phyloP scores from a whole-genome alignment of 2,797 vertebrate species.

The Melopsittacus undulatus region DNA sequence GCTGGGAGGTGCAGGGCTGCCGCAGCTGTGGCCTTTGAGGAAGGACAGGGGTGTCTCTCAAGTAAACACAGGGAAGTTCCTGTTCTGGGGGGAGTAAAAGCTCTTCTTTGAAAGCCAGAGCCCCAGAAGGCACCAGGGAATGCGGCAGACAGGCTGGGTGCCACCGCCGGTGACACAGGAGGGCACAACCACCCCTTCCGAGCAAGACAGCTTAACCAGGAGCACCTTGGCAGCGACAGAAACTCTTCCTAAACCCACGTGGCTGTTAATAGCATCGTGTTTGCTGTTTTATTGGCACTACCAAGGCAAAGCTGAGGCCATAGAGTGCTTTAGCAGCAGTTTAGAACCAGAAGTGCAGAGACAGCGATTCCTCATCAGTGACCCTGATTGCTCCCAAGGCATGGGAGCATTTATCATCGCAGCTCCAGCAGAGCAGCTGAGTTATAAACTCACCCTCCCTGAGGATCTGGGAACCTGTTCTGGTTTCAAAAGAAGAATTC shows the following conservation, averaged over 20 bases:
- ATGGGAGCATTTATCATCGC: background rate
- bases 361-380: background rate
- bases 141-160: background rate
- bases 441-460: accelerated
- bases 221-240: background rate
- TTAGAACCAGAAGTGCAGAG: background rate
- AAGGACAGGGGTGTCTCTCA: background rate
- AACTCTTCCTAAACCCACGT: background rate
- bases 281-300: background rate
- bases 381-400: background rate
- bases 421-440: background rate
- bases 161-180: background rate
- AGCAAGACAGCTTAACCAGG: background rate
- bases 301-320: background rate
- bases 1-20: background rate
- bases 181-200: background rate
- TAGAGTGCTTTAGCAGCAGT: background rate
- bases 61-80: background rate
- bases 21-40: background rate
- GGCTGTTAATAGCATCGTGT: background rate
- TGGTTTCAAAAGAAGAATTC: background rate
- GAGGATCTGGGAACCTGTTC: background rate
- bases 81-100: background rate
- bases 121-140: background rate
- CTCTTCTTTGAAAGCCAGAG: background rate